These are phyloP conservation scores for Xenops minutus DNA, from an alignment of 2,797 vertebrate genomes.

Conservation along the genomic window DNA sequence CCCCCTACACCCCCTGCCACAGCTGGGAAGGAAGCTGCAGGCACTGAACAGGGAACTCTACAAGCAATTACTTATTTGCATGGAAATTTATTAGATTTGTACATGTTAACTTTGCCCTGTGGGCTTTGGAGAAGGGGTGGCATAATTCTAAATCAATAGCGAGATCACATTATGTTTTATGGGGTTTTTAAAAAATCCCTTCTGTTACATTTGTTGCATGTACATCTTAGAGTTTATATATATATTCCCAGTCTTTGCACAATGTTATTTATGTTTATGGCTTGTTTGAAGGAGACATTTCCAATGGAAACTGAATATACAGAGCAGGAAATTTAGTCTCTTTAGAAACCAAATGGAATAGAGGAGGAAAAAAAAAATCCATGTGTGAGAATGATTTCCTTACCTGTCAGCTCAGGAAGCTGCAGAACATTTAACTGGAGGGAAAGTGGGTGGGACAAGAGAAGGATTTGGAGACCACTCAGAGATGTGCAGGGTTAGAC, in stretches of 20 bases:
- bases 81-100: neutral
- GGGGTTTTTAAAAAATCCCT: neutral
- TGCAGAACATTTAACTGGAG: neutral
- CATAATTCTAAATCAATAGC: neutral
- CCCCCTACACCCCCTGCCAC: neutral
- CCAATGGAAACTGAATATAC: neutral
- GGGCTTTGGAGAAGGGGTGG: neutral
- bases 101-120: neutral
- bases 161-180: neutral
- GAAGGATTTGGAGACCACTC: neutral
- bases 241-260: neutral
- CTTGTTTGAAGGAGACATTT: neutral
- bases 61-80: neutral
- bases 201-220: neutral
- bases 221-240: neutral
- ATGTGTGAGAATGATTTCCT: neutral
- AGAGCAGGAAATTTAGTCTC: neutral
- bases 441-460: neutral
- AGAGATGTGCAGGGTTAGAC: neutral
- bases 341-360: neutral
- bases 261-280: neutral
- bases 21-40: neutral
- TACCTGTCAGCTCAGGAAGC: neutral
- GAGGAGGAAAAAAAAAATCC: neutral
- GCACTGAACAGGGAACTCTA: neutral